Conservation (phyloP, 2,797 vertebrate species). For the Danio kyathit region DNA sequence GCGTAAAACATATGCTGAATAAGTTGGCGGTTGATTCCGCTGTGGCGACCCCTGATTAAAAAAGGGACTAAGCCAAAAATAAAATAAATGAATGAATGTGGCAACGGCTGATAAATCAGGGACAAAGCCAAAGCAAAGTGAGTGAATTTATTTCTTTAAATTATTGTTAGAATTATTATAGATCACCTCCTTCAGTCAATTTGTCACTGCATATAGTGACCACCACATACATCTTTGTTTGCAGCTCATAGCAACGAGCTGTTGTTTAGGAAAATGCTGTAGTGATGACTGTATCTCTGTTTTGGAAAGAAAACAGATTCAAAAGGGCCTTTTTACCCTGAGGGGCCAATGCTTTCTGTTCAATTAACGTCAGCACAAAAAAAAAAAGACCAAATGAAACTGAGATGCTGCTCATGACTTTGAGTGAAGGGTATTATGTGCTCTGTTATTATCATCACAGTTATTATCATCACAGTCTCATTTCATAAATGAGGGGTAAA, state of each 20-base stretch:
- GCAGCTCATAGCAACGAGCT: background rate
- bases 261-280: conserved; percentile 6
- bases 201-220: background rate
- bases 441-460: background rate
- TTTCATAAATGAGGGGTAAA: background rate
- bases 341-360: background rate
- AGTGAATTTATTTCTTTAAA: background rate
- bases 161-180: background rate
- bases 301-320: background rate
- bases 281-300: background rate
- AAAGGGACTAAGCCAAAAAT: too few relatives aligned
- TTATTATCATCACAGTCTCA: background rate
- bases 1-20: too few relatives aligned
- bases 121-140: too few relatives aligned
- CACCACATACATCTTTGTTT: background rate
- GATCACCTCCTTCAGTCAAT: background rate
- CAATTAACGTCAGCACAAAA: background rate
- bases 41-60: too few relatives aligned
- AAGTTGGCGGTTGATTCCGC: too few relatives aligned
- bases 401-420: conserved; percentile 7
- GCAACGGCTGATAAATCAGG: too few relatives aligned
- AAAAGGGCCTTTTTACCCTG: background rate
- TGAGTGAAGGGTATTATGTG: background rate
- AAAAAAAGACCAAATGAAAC: background rate
- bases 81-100: too few relatives aligned